Percentiles rank a stretch among this genome's conserved stretches.
These are phyloP conservation scores for Araneus ventricosus DNA, from an alignment of 1,140 invertebrate genomes.

Conservation along the genomic window DNA sequence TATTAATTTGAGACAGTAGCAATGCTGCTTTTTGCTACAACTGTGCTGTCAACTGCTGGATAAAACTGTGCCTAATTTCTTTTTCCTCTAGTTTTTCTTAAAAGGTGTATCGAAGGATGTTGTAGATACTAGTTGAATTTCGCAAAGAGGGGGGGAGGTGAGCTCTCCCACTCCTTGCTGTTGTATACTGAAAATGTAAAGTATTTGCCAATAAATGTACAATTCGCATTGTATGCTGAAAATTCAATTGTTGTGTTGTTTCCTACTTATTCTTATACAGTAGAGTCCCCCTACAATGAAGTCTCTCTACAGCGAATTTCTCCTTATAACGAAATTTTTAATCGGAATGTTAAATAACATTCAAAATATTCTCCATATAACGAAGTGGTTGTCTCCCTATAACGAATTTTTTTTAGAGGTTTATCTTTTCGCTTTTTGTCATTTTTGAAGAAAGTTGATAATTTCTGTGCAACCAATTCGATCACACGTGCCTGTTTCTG, in stretches of 20 bases:
- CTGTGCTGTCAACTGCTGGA: not conserved
- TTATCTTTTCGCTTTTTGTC: no score
- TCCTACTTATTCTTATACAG: no score
- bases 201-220: slow-evolving; percentile 60
- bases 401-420: no score
- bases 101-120: not conserved
- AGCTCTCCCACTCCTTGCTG: not conserved
- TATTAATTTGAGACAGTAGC: not conserved
- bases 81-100: slow-evolving; percentile 4
- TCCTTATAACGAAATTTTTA: no score
- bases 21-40: not conserved
- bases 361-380: no score
- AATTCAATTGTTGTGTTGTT: not conserved
- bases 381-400: no score
- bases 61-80: not conserved
- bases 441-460: no score
- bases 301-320: no score
- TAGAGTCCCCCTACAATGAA: no score
- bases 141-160: not conserved
- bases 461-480: no score
- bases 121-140: slow-evolving; percentile 31
- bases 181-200: slow-evolving; percentile 53
- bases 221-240: slow-evolving; percentile 7
- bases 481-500: no score
- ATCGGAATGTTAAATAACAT: no score